Conservation (phyloP, 2,797 vertebrate species). For the Amblyraja radiata region DNA sequence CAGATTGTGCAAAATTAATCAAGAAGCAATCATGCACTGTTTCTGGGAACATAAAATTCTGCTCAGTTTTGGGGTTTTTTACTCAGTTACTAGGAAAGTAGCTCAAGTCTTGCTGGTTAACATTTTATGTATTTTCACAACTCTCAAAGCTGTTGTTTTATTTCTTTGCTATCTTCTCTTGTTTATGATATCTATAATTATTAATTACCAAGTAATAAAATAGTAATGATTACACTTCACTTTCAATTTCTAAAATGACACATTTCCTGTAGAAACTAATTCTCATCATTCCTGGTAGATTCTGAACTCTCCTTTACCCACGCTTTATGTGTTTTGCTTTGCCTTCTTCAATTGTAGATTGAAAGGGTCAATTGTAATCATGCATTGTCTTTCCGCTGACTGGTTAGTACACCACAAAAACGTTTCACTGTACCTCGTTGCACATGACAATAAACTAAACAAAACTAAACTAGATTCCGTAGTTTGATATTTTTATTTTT, state of each 20-base stretch:
- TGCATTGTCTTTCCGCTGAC: too few relatives aligned
- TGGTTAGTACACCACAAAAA: too few relatives aligned
- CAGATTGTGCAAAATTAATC: background rate
- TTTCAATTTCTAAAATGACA: too few relatives aligned
- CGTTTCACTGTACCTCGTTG: too few relatives aligned
- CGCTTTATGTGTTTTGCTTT: background rate
- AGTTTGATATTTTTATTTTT: background rate
- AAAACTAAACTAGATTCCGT: background rate
- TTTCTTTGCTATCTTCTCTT: background rate
- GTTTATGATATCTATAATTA: background rate
- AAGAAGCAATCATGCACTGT: background rate
- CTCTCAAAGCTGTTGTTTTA: background rate
- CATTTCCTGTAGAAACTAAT: too few relatives aligned
- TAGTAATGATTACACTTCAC: too few relatives aligned
- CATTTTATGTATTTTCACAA: background rate
- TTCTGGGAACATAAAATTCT: background rate
- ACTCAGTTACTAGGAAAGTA: background rate
- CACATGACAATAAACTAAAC: too few relatives aligned
- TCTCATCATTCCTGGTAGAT: too few relatives aligned
- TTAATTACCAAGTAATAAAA: background rate
- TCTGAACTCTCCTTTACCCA: background rate
- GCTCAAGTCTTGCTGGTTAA: background rate
- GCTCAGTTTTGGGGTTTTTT: background rate
- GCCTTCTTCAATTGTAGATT: background rate
- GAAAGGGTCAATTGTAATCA: too few relatives aligned